phyloP scores from a whole-genome alignment of 2,113 vertebrate genomes.

The Sturnira hondurensis region DNA sequence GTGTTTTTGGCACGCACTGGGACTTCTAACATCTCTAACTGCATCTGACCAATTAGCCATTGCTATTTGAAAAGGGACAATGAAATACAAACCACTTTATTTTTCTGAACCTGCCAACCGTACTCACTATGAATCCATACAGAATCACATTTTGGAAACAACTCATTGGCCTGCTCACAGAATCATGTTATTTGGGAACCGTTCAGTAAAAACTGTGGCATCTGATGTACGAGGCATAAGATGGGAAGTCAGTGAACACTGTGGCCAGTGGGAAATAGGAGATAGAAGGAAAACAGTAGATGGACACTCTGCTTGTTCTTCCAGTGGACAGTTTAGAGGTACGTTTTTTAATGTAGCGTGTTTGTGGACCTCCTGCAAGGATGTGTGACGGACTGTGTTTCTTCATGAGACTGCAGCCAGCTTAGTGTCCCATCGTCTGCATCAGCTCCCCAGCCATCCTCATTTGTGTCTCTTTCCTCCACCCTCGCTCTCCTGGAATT shows the following conservation, averaged over 20 bases:
- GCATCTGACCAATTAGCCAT: not conserved
- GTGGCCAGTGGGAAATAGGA: not conserved
- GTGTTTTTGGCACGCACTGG: not conserved
- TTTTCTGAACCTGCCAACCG: conserved; percentile 15
- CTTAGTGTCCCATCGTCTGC: too few species aligned
- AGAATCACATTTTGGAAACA: conserved; percentile 3
- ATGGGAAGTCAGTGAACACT: not conserved
- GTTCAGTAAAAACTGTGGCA: not conserved
- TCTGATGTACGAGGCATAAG: not conserved
- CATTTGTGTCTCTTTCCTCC: not conserved
- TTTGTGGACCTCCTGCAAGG: not conserved
- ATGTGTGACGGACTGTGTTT: not conserved
- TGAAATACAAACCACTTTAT: not conserved
- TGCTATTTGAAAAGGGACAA: not conserved
- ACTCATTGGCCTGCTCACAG: not conserved
- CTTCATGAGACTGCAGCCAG: not conserved
- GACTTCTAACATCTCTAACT: not conserved
- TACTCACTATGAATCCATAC: not conserved
- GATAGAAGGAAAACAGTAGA: not conserved
- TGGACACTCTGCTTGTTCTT: not conserved
- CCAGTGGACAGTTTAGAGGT: not conserved
- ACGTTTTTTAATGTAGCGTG: not conserved
- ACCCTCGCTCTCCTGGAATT: not conserved
- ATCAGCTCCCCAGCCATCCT: not conserved
- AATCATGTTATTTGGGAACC: not conserved